Conservation (phyloP, 2,888 invertebrate genomes). For the Eristalinus aeneus region DNA sequence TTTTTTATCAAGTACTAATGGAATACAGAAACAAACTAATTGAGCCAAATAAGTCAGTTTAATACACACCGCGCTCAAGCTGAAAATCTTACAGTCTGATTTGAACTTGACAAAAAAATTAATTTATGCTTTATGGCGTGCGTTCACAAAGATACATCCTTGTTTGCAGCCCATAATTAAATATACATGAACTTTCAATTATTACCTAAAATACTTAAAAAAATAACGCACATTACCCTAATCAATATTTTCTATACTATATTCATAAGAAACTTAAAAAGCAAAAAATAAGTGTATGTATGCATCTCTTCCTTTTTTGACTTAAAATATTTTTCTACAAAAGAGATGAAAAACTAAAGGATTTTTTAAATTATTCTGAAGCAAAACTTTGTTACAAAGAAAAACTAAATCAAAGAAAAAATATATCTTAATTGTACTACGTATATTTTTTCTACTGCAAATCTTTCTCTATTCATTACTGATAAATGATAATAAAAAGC, state of each 20-base stretch:
- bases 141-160: neutral
- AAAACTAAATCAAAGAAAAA: neutral
- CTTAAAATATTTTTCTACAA: conserved; percentile 25
- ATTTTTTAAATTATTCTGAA: neutral
- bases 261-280: neutral
- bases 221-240: conserved; percentile 50
- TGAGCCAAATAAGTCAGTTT: too few species aligned
- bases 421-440: conserved; percentile 42
- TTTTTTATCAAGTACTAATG: too few species aligned
- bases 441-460: conserved; percentile 66
- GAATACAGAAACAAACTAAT: too few species aligned
- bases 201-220: neutral
- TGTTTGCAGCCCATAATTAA: neutral
- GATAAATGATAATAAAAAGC: conserved; percentile 43
- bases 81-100: neutral
- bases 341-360: conserved; percentile 1
- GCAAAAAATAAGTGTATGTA: neutral
- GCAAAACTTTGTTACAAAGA: conserved; percentile 12
- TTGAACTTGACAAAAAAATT: neutral
- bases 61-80: too few species aligned
- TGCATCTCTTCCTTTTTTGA: neutral
- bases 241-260: conserved; percentile 4
- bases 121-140: neutral
- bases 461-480: conserved; percentile 46
- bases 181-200: neutral